phyloP scores from a whole-genome alignment of 2,797 vertebrate genomes.

The Phataginus tricuspis region DNA sequence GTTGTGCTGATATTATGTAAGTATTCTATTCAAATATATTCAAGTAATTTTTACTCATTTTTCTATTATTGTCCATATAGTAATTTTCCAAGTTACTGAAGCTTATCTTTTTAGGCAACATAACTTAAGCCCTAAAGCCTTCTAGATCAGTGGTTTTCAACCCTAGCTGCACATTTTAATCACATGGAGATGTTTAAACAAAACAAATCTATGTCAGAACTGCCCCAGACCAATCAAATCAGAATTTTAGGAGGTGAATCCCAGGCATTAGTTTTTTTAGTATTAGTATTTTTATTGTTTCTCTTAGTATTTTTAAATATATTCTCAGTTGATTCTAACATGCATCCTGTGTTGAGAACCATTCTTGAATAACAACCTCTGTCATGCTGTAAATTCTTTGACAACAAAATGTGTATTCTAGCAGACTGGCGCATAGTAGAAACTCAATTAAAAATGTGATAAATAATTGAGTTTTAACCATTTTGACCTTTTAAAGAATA shows the following conservation, averaged over 20 bases:
- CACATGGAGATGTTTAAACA: neutral
- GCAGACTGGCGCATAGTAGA: neutral
- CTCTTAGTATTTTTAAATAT: neutral
- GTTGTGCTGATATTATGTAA: neutral
- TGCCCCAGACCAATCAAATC: neutral
- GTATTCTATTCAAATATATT: constrained; percentile 31
- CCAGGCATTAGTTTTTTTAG: neutral
- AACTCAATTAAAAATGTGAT: neutral
- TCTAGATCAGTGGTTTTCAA: constrained; percentile 16
- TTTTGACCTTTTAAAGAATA: constrained; percentile 48
- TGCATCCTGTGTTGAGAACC: neutral
- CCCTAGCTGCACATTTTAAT: neutral
- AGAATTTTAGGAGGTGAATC: neutral
- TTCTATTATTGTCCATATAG: constrained; percentile 6
- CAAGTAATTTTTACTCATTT: constrained; percentile 47
- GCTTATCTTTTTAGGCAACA: constrained; percentile 26
- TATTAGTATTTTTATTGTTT: constrained; percentile 43
- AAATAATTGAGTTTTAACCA: neutral
- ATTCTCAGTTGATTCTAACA: neutral
- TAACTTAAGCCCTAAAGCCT: neutral
- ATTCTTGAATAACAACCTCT: neutral
- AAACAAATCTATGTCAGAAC: neutral
- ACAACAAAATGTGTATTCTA: neutral
- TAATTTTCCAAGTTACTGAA: constrained; percentile 57
- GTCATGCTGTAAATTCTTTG: neutral